Conservation (phyloP, 1,140 invertebrate species). For the Sarcophaga bullata region DNA sequence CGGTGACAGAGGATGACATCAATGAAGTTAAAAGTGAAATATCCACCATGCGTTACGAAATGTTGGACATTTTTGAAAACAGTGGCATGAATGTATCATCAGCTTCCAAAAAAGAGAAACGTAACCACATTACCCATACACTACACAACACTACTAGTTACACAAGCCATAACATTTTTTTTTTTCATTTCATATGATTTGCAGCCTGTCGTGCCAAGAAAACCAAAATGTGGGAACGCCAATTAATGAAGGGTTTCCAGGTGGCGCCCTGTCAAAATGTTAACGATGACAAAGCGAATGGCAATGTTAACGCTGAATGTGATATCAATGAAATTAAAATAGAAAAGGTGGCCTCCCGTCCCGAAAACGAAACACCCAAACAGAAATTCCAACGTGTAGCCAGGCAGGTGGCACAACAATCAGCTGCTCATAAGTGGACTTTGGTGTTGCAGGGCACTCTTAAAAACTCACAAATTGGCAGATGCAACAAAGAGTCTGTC, state of each 20-base stretch:
- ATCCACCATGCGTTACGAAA: conserved; percentile 81
- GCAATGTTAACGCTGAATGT: conserved; percentile 53
- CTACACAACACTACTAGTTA: too few species aligned
- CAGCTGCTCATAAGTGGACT: conserved; percentile 76
- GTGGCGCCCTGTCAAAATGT: conserved; percentile 75
- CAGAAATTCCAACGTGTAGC: conserved; percentile 79
- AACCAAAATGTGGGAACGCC: conserved; percentile 83
- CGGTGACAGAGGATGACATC: conserved; percentile 90
- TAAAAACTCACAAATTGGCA: conserved; percentile 79
- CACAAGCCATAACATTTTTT: too few species aligned
- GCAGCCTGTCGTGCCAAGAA: conserved; percentile 76
- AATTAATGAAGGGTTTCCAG: conserved; percentile 88
- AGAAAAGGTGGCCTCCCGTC: conserved; percentile 61
- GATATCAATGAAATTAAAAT: conserved; percentile 64
- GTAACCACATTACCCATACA: too few species aligned
- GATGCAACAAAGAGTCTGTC: conserved; percentile 74
- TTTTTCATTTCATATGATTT: conserved; percentile 20
- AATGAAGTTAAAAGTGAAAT: conserved; percentile 93
- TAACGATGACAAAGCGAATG: conserved; percentile 63
- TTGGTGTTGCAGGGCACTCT: conserved; percentile 73
- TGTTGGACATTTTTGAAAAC: conserved; percentile 82
- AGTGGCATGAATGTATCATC: conserved; percentile 82
- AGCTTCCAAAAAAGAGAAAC: conserved; percentile 76
- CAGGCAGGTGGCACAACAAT: conserved; percentile 74
- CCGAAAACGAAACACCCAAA: conserved; percentile 72